These are phyloP conservation scores for Pterostichus madidus DNA, from an alignment of 2,888 invertebrate genomes.

Conservation along the genomic window DNA sequence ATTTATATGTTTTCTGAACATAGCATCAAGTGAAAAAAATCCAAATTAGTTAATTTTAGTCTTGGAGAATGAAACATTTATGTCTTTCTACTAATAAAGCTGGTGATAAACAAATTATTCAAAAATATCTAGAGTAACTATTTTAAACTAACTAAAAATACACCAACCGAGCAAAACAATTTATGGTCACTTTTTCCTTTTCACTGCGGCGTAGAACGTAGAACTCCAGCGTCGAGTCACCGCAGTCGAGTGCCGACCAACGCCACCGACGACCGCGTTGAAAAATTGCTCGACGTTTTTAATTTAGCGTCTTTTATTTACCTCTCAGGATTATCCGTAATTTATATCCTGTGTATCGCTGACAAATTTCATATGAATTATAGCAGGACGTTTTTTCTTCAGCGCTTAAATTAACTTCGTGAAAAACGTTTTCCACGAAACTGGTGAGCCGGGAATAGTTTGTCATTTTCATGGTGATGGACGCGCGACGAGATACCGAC, in stretches of 20 bases:
- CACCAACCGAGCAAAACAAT: neutral
- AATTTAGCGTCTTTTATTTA: conserved; percentile 63
- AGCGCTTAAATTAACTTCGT: conserved; percentile 52
- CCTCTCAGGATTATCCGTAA: conserved; percentile 58
- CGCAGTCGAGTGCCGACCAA: neutral
- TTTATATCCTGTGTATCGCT: conserved; percentile 55
- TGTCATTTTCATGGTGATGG: neutral
- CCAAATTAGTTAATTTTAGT: neutral
- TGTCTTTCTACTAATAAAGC: neutral
- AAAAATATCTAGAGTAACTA: conserved; percentile 22
- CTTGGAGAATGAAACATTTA: neutral
- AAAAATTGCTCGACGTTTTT: conserved; percentile 57
- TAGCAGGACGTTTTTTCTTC: conserved; percentile 43
- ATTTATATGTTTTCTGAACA: too few species aligned
- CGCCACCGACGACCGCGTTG: neutral
- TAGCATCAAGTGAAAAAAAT: too few species aligned
- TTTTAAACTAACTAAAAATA: conserved; percentile 36
- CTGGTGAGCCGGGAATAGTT: neutral
- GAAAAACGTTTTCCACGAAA: conserved; percentile 11
- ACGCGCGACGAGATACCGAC: neutral
- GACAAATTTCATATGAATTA: conserved; percentile 64
- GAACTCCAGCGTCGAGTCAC: neutral
- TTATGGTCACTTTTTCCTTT: conserved; percentile 10
- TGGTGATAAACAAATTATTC: neutral
- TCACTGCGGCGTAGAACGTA: conserved; percentile 9